These are phyloP conservation scores for Petrocephalus zakoni DNA, from an alignment of 2,113 vertebrate species.

Conservation along the genomic window DNA sequence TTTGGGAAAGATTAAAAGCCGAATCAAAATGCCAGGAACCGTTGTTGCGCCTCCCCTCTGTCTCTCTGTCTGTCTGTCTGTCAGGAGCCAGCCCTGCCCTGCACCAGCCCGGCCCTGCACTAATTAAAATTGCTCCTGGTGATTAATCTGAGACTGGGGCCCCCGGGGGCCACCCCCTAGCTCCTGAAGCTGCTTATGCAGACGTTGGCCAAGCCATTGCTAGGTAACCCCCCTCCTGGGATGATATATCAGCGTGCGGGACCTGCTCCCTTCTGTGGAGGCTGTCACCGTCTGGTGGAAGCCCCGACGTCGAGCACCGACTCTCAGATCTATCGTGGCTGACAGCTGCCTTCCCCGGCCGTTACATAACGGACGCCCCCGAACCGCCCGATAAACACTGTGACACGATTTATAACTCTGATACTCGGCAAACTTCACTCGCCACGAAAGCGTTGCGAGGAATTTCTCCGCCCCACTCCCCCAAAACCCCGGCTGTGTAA, in stretches of 20 bases:
- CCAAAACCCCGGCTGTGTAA: neutral
- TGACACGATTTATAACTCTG: slow-evolving; percentile 6
- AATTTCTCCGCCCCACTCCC: neutral
- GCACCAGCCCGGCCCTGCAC: neutral
- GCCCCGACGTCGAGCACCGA: neutral
- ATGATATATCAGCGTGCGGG: slow-evolving; percentile 13
- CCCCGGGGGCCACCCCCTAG: neutral
- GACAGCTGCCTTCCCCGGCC: neutral
- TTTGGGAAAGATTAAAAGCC: neutral
- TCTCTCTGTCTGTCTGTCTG: neutral
- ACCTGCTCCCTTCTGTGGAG: neutral
- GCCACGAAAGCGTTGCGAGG: neutral
- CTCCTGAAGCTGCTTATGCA: neutral
- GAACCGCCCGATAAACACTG: neutral
- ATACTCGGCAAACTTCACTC: neutral
- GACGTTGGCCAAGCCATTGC: neutral
- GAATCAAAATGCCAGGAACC: neutral
- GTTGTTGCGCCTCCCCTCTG: neutral
- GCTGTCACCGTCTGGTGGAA: neutral
- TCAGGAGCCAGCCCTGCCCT: neutral
- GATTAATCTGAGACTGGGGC: neutral
- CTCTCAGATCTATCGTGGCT: neutral
- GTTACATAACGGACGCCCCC: neutral
- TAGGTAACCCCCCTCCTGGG: neutral
- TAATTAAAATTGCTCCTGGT: slow-evolving; percentile 12